Base-by-base conservation (phyloP, 2,888 invertebrate species). In the Eucriotettix oculatus region DNA sequence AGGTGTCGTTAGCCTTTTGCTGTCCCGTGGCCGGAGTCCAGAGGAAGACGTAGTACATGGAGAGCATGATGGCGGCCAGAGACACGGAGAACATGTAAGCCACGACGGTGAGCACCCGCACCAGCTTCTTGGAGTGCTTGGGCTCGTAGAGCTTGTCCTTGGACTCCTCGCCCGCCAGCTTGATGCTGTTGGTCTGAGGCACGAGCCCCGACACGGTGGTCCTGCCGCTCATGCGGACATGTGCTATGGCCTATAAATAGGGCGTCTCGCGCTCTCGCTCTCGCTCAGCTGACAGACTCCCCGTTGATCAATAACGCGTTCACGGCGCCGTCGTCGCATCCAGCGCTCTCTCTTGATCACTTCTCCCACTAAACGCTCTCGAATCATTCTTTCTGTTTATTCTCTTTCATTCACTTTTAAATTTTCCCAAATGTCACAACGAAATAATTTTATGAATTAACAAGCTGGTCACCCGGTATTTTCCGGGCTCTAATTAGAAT, bases 21-120 rank as follows among this genome's bases (percentile, higher is more conserved):
- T 29, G 29, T 29, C 29, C 3, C 48, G 48, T 29, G n/a, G 16
- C n/a, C 52, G 93, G 92, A 74, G 91, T 87, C 94, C 95, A 95
- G 72, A 95, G 83, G 76, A 94, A 89, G 68, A 91, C 87, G 78
- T 96, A 96, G 78, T 95, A 96, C 58, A 93, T 80, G 14, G 93
- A 93, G 65, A 96, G 80, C 79, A 94, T 88, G 69, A 94, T 92
- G 58, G 94, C 95, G 17, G 93, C 94, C 70, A 94, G 79, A 54
- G 94, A 95, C 67, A 96, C 95, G 72, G 91, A 90, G 74, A 95
- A 86, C 66, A 95, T 87, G 76, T 96, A 96, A 58, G 93, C 90
- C 69, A 94, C 82, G 66, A 96, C 95, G 29, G 95, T 95, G 69
- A 95, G 81, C 68, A 95, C 88, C 66, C 94, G 83, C 65, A 94